Evolutionary conservation across 2,888 invertebrate genomes (phyloP).

Genomic region (Ceraclea dissimilis): DNA sequence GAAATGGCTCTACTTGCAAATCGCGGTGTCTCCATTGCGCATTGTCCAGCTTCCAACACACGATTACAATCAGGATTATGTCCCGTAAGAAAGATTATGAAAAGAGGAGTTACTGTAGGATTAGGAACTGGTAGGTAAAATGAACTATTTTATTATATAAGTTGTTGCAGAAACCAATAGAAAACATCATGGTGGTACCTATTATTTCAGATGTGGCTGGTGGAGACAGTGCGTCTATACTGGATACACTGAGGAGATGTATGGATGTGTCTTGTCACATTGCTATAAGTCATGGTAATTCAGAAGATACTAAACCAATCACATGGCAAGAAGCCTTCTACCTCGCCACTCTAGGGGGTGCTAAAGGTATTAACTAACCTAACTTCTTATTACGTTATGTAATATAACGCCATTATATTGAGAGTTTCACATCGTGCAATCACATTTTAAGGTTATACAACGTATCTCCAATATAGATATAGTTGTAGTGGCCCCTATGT

Average conservation of each 20-base stretch:
- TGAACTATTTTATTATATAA: neutral
- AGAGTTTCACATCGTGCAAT: neutral
- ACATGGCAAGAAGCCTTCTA: slow-evolving; percentile 71
- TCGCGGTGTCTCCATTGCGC: slow-evolving; percentile 63
- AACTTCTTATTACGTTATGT: neutral
- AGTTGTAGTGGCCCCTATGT: too few species aligned
- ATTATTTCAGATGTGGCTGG: slow-evolving; percentile 66
- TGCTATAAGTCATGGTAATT: slow-evolving; percentile 38
- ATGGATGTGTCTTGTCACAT: slow-evolving; percentile 67
- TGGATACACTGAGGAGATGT: slow-evolving; percentile 66
- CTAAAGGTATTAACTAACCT: slow-evolving; percentile 49
- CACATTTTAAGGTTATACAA: neutral
- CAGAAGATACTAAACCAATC: slow-evolving; percentile 41
- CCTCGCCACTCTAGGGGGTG: slow-evolving; percentile 82
- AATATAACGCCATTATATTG: too few species aligned
- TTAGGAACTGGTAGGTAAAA: slow-evolving; percentile 68
- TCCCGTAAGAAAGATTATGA: slow-evolving; percentile 59
- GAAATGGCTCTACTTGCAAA: slow-evolving; percentile 59
- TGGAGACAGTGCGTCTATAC: slow-evolving; percentile 68
- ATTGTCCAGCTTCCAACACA: slow-evolving; percentile 84
- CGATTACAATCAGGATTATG: slow-evolving; percentile 75
- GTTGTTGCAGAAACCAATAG: too few species aligned
- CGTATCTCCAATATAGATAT: neutral
- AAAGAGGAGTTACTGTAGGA: slow-evolving; percentile 64
- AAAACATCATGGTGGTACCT: too few species aligned